Evolutionary conservation across 2,888 invertebrate species (phyloP).

Genomic region (Elmis aenea): DNA sequence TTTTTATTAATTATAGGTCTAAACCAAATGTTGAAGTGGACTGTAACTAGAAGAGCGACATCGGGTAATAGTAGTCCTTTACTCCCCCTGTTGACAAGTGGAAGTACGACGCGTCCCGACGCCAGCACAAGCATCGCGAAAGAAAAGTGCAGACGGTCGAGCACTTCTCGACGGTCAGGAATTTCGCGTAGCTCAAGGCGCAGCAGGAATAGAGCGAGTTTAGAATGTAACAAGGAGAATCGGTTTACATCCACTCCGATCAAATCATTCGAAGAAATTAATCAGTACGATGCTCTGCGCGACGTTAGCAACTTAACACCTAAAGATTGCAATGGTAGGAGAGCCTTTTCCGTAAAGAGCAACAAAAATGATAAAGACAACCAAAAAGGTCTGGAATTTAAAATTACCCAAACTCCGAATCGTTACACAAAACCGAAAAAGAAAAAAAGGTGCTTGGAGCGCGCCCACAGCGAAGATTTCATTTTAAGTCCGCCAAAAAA

Average conservation of each 20-base stretch:
- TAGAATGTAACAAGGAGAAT: slow-evolving; percentile 55
- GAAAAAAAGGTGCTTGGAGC: slow-evolving; percentile 39
- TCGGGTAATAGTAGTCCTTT: no score
- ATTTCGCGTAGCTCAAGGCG: slow-evolving; percentile 39
- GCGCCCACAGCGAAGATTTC: slow-evolving; percentile 28
- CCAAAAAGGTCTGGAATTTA: slow-evolving; percentile 2
- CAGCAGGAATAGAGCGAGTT: slow-evolving; percentile 51
- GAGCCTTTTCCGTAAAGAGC: slow-evolving; percentile 25
- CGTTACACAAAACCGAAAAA: slow-evolving; percentile 33
- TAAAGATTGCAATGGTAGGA: slow-evolving; percentile 29
- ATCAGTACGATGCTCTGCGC: slow-evolving; percentile 48
- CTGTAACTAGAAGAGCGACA: slow-evolving; percentile 42
- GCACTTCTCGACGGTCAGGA: slow-evolving; percentile 42
- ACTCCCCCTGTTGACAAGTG: no score
- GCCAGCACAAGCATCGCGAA: slow-evolving; percentile 39
- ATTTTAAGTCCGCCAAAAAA: slow-evolving; percentile 11
- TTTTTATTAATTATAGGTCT: slow-evolving; percentile 10
- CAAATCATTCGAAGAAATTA: slow-evolving; percentile 42
- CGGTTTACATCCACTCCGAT: slow-evolving; percentile 57
- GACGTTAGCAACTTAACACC: slow-evolving; percentile 62
- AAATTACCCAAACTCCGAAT: slow-evolving; percentile 1
- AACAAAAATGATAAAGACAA: slow-evolving; percentile 18
- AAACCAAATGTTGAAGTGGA: slow-evolving; percentile 58
- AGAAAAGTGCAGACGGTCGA: slow-evolving; percentile 47
- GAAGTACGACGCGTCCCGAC: slow-evolving; percentile 37